Conservation (phyloP, 2,797 vertebrate species). For the Gymnocypris eckloni region DNA sequence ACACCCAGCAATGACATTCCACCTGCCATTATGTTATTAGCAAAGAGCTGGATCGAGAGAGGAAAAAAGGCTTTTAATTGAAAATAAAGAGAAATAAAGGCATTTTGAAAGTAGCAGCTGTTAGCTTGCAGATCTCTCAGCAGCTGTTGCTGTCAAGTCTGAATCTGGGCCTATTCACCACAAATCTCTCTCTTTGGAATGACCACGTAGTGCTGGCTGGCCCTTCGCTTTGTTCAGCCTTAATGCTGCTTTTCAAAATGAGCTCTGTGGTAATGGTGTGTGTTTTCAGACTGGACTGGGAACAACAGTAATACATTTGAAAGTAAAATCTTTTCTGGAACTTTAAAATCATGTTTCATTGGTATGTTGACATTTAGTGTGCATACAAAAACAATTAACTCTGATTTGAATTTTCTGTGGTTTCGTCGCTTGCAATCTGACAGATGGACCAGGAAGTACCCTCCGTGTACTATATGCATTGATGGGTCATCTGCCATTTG, state of each 20-base stretch:
- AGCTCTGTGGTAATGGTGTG: constrained; percentile 16
- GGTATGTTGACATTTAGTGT: constrained; percentile 2
- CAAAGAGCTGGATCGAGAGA: constrained; percentile 72
- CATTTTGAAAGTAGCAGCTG: constrained; percentile 58
- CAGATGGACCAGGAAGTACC: constrained; percentile 74
- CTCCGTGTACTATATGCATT: constrained; percentile 70
- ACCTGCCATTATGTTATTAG: constrained; percentile 85
- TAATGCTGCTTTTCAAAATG: constrained; percentile 16
- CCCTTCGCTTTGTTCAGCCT: constrained; percentile 40
- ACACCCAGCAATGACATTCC: constrained; percentile 85
- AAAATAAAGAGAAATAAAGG: constrained; percentile 61
- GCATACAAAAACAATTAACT: background rate
- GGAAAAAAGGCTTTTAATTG: constrained; percentile 61
- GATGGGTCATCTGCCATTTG: constrained; percentile 79
- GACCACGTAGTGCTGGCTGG: constrained; percentile 15
- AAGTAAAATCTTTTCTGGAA: background rate
- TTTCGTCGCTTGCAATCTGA: constrained; percentile 59
- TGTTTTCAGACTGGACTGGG: constrained; percentile 26
- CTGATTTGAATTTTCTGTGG: background rate
- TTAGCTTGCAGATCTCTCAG: constrained; percentile 51
- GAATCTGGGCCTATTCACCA: constrained; percentile 67
- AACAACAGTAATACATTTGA: background rate
- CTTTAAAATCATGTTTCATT: background rate
- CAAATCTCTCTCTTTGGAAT: constrained; percentile 62
- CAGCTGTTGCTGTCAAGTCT: constrained; percentile 69